Percentiles rank a stretch among this genome's conserved stretches.
Conservation (phyloP, 1,140 invertebrate species). For the Brachionus plicatilis region DNA sequence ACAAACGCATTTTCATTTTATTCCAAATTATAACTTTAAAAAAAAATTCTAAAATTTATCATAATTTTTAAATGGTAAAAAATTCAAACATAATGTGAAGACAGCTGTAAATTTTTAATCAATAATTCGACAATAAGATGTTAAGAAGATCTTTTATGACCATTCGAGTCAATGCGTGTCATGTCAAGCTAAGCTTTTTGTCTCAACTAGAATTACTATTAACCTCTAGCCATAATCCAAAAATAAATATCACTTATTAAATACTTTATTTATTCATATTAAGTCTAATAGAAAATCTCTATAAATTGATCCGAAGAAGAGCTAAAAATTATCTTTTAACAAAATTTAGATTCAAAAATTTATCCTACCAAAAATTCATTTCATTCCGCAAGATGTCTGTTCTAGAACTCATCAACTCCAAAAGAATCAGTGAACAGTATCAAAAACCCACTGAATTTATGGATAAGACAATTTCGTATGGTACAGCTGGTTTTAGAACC, state of each 20-base stretch:
- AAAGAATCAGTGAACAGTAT: constrained; percentile 1
- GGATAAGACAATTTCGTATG: constrained; percentile 18
- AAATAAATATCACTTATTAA: constrained; percentile 7
- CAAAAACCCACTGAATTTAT: not conserved
- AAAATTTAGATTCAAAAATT: not conserved
- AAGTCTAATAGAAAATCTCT: not conserved
- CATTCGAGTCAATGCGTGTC: not conserved
- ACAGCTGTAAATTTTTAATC: not conserved
- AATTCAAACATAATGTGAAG: not conserved
- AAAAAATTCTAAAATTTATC: not conserved
- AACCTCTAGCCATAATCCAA: not conserved
- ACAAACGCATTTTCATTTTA: not conserved
- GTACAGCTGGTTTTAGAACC: constrained; percentile 40
- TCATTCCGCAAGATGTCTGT: not conserved
- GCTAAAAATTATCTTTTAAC: not conserved
- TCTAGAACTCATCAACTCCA: not conserved
- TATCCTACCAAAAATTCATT: not conserved
- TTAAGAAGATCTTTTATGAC: not conserved
- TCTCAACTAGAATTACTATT: not conserved
- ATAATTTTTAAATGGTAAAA: not conserved
- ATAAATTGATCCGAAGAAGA: not conserved
- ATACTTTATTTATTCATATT: not conserved
- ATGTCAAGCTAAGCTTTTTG: not conserved
- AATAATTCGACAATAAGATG: not conserved
- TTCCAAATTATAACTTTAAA: not conserved